Conservation (phyloP, 2,113 vertebrate species). For the Chaetorhynchus papuensis region DNA sequence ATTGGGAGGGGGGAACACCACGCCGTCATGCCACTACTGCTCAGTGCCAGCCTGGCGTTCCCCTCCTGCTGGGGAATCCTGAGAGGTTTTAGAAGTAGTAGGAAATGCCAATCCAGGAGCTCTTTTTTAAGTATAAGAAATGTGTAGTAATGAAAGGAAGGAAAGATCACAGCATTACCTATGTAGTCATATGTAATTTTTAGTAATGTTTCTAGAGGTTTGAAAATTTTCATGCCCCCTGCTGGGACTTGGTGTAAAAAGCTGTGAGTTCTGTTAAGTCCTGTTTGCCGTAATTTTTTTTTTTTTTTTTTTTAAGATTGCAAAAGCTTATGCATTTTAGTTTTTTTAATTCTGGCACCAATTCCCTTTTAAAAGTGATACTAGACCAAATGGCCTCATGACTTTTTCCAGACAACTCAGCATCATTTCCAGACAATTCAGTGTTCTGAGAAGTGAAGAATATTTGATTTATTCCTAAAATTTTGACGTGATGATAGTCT, state of each 20-base stretch:
- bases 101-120: neutral
- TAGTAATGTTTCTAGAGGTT: neutral
- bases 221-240: neutral
- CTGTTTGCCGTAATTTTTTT: neutral
- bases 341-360: neutral
- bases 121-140: neutral
- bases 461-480: neutral
- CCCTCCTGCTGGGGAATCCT: neutral
- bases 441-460: neutral
- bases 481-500: neutral
- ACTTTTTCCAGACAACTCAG: neutral
- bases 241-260: neutral
- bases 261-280: neutral
- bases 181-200: neutral
- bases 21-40: accelerated
- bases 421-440: neutral
- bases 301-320: neutral
- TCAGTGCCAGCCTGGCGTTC: neutral
- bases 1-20: neutral
- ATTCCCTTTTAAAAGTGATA: neutral
- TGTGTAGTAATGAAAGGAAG: neutral
- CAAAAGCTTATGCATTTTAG: neutral
- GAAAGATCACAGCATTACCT: neutral
- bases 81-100: neutral
- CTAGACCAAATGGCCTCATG: neutral